Conservation (phyloP, 1,140 invertebrate species). For the Caenorhabditis latens region DNA sequence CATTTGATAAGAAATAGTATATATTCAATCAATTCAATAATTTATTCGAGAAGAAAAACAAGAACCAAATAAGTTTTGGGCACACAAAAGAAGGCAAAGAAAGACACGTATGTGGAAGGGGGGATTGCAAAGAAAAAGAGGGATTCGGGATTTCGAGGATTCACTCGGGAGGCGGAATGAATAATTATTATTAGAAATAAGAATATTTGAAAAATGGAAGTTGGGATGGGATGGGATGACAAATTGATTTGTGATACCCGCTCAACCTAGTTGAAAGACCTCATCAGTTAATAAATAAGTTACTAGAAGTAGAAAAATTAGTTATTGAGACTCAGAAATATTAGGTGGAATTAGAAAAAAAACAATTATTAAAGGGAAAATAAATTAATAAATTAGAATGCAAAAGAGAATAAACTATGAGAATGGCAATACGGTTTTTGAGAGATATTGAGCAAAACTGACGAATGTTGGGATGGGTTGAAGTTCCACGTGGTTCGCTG, state of each 20-base stretch:
- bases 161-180: slow-evolving; percentile 6
- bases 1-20: background rate
- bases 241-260: too few relatives aligned
- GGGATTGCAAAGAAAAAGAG: background rate
- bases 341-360: background rate
- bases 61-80: background rate
- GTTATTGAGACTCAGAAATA: too few relatives aligned
- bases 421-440: slow-evolving; percentile 49
- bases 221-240: too few relatives aligned
- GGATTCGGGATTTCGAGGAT: background rate
- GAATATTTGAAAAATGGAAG: too few relatives aligned
- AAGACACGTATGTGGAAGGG: slow-evolving; percentile 30
- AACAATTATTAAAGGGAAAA: background rate
- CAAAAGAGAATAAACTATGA: background rate
- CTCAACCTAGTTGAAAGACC: too few relatives aligned
- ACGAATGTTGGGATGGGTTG: slow-evolving; percentile 71
- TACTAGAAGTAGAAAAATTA: too few relatives aligned
- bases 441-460: slow-evolving; percentile 65
- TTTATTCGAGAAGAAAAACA: background rate
- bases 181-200: background rate
- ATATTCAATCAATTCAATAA: background rate
- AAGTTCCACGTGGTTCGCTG: slow-evolving; percentile 78
- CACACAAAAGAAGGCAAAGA: background rate
- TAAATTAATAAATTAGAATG: slow-evolving; percentile 13
- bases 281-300: too few relatives aligned